Evolutionary conservation across 1,140 invertebrate species (phyloP), one percentile per base, ranked within the genome.

Genomic region (Zaprionus tsacasi): DNA sequence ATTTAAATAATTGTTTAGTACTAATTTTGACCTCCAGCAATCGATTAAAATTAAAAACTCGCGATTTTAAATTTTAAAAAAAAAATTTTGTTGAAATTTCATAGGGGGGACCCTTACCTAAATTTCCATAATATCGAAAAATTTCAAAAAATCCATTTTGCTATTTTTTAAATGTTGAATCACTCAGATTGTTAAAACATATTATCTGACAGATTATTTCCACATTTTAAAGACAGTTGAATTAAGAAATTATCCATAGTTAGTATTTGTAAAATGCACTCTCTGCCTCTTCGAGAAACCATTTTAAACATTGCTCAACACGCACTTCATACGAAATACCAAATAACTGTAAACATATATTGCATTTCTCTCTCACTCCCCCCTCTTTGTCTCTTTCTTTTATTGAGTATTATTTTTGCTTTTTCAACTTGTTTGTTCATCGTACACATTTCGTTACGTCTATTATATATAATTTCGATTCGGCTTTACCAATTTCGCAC

Each of bases 381-480:
- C 2, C 5, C 43, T 17, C 27, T 30, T 30, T 45, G 27, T 56
- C 50, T 45, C 58, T 33, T 61, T n/a, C 17, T 17, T 55, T 55
- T 56, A 35, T 40, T 15, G 6, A 8, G n/a, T 5, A 59, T 60
- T 1, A 21, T 21, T 21, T 21, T 21, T 21, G 21, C 21, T 15
- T 58, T 33, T 66, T 15, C 33, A 33, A 17, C n/a, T 45, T 45
- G 27, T 38, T 56, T 61, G 40, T 21, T 33, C 54, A 40, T 30
- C 68, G 40, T 78, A 40, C 63, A 33, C 58, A 61, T 52, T 21
- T 66, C 45, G 38, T 63, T 38, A 43, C 60, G 59, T 63, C 30
- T 38, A 66, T 68, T 65, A 54, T 43, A 54, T 67, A 67, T 78
- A 48, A 65, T 68, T 72, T 76, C 48, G 30, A 45, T 68, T 60